Base-by-base conservation (phyloP, 2,888 invertebrate species). In the Drosophila prostipennis region DNA sequence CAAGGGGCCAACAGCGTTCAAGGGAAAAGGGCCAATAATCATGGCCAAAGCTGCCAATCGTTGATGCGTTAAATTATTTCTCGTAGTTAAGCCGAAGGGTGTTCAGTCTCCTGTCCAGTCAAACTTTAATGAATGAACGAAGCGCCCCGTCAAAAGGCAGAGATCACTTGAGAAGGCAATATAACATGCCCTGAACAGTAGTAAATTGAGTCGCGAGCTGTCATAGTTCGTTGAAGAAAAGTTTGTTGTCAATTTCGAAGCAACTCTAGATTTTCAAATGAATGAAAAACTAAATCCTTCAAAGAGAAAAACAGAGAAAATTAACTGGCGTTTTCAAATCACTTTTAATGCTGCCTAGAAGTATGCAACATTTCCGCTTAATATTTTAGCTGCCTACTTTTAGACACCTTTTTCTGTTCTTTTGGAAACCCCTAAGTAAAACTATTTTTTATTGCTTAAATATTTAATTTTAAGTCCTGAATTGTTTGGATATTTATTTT, bases 41-140 rank as follows among this genome's bases (percentile, higher is more conserved):
- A 49, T 51, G 29, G 60, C 49, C 48, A 57, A 77, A 71, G 68
- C 71, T 81, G 71, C 43, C 60, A 53, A 74, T 51, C 75, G 55
- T 16, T 70, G 75, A 79, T 49, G 77, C 83, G 75, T 75, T 85
- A 75, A 80, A 85, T 86, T 82, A 77, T 77, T 77, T 69, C 61
- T 68, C 29, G 46, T 72, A 42, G 42, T 49, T 59, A 71, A 46
- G 16, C 48, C 51, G 46, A 16, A 23, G 42, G 39, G 39, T 26
- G 26, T 26, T 6, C 26, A 26, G 29, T 29, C 1, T 1, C 7
- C 29, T n/a, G 37, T 11, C 37, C 32, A 67, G 42, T 67, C 37
- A 46, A 65, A 65, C 68, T 54, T 67, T 46, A 67, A 65, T 67
- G 68, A 65, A 68, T 46, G 19, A 19, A 19, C 19, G 1, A 19